Evolutionary conservation across 2,113 vertebrate species (phyloP).

Genomic region (Lamprologus ornatipinnis): DNA sequence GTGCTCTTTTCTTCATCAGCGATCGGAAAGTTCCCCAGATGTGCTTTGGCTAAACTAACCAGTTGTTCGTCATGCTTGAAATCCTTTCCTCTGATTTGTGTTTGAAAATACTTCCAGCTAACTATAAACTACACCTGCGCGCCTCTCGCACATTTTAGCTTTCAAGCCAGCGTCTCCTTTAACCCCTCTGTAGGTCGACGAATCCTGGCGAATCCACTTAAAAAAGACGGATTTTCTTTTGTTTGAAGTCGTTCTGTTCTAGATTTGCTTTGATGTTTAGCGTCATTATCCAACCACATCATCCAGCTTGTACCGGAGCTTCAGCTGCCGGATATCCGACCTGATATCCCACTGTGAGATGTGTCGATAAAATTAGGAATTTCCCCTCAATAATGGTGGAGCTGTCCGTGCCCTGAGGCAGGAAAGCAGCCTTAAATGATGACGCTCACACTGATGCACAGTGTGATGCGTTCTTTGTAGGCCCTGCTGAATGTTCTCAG

Average conservation of each 20-base stretch:
- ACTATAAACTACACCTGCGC: not conserved
- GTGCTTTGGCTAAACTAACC: not conserved
- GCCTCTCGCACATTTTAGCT: not conserved
- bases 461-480: not conserved
- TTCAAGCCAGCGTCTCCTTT: not conserved
- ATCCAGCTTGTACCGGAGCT: not conserved
- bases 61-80: not conserved
- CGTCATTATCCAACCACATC: not conserved
- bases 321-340: not conserved
- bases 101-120: not conserved
- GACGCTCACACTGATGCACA: not conserved
- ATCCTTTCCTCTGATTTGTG: not conserved
- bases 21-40: not conserved
- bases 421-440: not conserved
- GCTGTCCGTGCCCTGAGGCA: not conserved
- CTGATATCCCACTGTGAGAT: not conserved
- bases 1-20: not conserved
- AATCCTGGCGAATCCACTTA: not conserved
- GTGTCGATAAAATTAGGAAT: not conserved
- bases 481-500: not conserved
- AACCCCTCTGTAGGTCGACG: not conserved
- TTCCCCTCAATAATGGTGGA: not conserved
- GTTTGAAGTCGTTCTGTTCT: not conserved
- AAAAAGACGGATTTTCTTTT: not conserved
- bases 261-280: not conserved